Evolutionary conservation across 2,888 invertebrate genomes (phyloP), one percentile per base, ranked within the genome.

Genomic region (Spialia ferax): DNA sequence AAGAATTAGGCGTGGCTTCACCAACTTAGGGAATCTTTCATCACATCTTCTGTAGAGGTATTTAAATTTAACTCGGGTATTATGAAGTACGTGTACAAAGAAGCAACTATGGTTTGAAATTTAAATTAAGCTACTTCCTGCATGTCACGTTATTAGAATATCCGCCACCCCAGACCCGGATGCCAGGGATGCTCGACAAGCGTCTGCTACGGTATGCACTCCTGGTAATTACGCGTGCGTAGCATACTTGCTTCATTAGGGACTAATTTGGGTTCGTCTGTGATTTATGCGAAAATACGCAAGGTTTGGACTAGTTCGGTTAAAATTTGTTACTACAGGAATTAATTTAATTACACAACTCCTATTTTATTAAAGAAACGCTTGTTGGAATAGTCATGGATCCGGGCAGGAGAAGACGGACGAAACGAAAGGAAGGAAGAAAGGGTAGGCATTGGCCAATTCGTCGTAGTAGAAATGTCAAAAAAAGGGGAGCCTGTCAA

Each of bases 151-250:
- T 45, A 18, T 45, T 18, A 18, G 18, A 45, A 45, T 45, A 45
- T 42, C 45, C 45, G 45, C 22, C 50, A 50, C 18, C 55, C 84
- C 81, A 83, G 85, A 81, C 55, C 84, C 81, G 83, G 85, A 81
- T 75, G 76, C 75, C 69, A 74, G 56, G 84, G 84, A 87, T 87
- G 80, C 82, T 73, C 74, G 70, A 77, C 77, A 81, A 82, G 77
- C 84, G 86, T 79, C 77, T 77, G 77, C 74, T 70, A 73, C 70
- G 86, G 82, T 83, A 89, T 90, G 88, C 80, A 73, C 75, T 76
- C 84, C 84, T 85, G 83, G 88, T 90, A 87, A 89, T 88, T 90
- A 91, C 75, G 79, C 72, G 76, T 73, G 74, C 77, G 70, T 78
- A 78, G 76, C 78, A 66, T 66, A 66, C 66, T 60, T 66, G 66